Percentiles rank a stretch among this genome's conserved stretches.
Evolutionary conservation across 2,113 vertebrate species (phyloP).

Genomic region (Halcyon malimbica): DNA sequence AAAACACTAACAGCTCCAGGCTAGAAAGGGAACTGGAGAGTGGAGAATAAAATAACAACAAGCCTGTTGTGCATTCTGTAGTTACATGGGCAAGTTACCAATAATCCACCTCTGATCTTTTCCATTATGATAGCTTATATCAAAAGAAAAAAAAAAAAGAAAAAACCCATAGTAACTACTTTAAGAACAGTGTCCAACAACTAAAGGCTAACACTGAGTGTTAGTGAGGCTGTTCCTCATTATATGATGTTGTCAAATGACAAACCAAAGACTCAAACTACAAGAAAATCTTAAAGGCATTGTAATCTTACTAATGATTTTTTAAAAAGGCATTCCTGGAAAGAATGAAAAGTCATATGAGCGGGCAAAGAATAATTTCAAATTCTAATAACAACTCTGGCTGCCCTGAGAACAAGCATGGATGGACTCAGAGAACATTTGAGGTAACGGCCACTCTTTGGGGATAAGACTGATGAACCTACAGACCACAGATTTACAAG

Average conservation of each 20-base stretch:
- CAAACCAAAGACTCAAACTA: background rate
- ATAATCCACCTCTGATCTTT: background rate
- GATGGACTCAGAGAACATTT: background rate
- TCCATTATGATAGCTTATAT: background rate
- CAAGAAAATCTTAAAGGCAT: background rate
- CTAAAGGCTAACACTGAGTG: background rate
- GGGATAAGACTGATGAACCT: background rate
- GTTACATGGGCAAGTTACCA: background rate
- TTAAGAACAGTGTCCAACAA: background rate
- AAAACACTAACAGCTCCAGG: background rate
- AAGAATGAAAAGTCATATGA: background rate
- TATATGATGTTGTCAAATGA: background rate
- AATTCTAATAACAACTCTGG: background rate
- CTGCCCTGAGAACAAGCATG: background rate
- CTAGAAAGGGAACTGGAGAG: background rate
- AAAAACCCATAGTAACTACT: background rate
- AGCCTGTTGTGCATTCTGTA: background rate
- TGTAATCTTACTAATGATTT: background rate
- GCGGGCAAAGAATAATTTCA: background rate
- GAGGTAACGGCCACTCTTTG: background rate
- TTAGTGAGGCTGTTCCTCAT: background rate
- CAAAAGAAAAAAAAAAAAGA: background rate
- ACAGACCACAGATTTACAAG: background rate
- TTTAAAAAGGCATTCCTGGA: background rate
- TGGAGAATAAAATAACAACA: background rate